Percentiles rank a stretch among this genome's conserved stretches.
These are phyloP conservation scores for Myiotriccus ornatus DNA, from an alignment of 2,797 vertebrate genomes.

Conservation along the genomic window DNA sequence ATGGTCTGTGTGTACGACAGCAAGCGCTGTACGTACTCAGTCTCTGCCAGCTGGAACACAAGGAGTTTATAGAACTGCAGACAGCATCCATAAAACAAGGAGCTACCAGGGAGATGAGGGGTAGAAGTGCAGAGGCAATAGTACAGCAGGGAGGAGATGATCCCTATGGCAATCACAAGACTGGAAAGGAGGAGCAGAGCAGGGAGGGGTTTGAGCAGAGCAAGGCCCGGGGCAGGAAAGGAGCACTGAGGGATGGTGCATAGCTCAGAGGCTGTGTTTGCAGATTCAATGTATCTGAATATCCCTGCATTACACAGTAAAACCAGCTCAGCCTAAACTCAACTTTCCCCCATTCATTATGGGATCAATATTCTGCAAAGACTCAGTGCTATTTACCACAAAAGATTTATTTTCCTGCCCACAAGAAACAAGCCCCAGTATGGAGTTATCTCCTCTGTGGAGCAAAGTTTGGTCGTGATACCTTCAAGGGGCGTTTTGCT, in stretches of 20 bases:
- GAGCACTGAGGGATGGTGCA: neutral
- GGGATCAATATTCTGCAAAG: neutral
- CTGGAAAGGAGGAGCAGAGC: neutral
- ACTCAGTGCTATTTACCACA: neutral
- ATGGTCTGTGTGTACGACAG: neutral
- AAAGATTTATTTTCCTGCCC: neutral
- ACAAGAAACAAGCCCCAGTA: neutral
- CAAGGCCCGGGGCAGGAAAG: neutral
- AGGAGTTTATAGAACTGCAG: neutral
- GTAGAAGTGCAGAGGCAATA: neutral
- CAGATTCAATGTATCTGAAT: neutral
- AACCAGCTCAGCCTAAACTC: neutral
- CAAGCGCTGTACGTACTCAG: fast-evolving
- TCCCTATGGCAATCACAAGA: neutral
- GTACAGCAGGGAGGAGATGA: neutral
- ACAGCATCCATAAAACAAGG: neutral
- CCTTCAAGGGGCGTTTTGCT: neutral
- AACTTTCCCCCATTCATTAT: fast-evolving
- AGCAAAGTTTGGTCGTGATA: fast-evolving
- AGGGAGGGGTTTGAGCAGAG: neutral
- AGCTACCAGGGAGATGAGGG: fast-evolving
- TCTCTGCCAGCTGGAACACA: neutral
- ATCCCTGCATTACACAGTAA: neutral
- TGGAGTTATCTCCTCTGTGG: neutral
- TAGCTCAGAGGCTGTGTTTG: fast-evolving